Base-by-base conservation (phyloP, 2,113 vertebrate genomes). In the Chloroceryle aenea region DNA sequence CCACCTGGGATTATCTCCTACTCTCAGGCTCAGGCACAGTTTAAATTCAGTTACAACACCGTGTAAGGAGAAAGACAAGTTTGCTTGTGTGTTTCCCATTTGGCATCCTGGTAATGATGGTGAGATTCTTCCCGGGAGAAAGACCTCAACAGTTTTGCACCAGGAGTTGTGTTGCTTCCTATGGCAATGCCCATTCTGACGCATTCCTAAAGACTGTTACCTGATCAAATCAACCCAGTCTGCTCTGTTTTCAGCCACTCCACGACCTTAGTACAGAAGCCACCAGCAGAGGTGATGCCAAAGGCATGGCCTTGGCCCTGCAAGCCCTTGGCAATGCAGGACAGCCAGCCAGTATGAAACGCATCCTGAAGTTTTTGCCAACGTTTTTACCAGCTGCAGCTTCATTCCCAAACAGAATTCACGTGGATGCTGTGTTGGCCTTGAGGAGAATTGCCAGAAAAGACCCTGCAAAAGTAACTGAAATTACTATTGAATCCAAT, bases 321-420 rank as follows among this genome's bases (percentile, higher is more conserved):
- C 99, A 98, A 94, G 98, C 98, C 89, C 96, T 99, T 7, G 98
- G 98, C 82, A 99, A 99, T 4, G 98, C 99, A 12, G 99, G 99
- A 79, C 97, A 99, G 78, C 98, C 96, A 9, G 95, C 95, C 93
- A 99, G 98, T 85, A 97, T 99, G 87, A 99, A 99, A 93, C 98
- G 97, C 85, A 98, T 99, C 95, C 96, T 98, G 90, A 98, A 98
- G 93, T 98, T 99, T 96, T 94, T 99, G 81, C 99, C 99, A 20
- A 98, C 97, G 1, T 98, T 98, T 40, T 98, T 98, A 11, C 67
- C 74, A 6, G 95, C 82, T 50, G 98, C 98, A 10, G 91, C 95
- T 58, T 96, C 95, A 36, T 93, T 98, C 58, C 92, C 98, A 14
- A 94, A 84, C 43, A 97, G 93, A n/a, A 98, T 99, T 85, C 98